These are phyloP conservation scores for Epinephelus coioides DNA, from an alignment of 2,797 vertebrate species.

Conservation along the genomic window DNA sequence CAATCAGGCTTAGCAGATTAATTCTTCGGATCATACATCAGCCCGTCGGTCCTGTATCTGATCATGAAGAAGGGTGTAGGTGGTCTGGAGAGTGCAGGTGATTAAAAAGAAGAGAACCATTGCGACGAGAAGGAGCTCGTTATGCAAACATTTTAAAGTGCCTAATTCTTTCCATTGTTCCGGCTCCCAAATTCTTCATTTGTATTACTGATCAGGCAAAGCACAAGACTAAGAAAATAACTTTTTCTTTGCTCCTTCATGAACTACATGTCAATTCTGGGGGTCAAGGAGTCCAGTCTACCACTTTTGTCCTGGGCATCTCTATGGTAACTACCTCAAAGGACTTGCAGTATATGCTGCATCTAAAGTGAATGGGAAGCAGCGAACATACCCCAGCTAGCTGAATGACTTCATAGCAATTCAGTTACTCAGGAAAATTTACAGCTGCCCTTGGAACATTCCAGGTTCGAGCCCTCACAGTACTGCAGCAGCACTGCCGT, in stretches of 20 bases:
- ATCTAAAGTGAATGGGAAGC: conserved; percentile 67
- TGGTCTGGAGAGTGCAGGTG: conserved; percentile 90
- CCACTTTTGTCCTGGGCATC: conserved; percentile 74
- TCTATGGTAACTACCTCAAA: conserved; percentile 83
- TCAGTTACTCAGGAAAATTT: conserved; percentile 72
- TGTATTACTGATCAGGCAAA: conserved; percentile 77
- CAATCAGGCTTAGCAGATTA: conserved; percentile 89
- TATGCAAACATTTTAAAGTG: conserved; percentile 89
- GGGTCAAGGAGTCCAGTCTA: conserved; percentile 80
- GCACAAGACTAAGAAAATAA: conserved; percentile 59
- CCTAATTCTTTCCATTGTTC: conserved; percentile 85
- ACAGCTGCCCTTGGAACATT: conserved; percentile 71
- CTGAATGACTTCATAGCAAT: conserved; percentile 76
- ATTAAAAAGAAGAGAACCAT: conserved; percentile 86
- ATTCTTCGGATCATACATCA: conserved; percentile 85
- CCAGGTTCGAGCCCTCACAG: conserved; percentile 31
- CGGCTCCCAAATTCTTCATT: conserved; percentile 81
- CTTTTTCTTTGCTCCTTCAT: conserved; percentile 69
- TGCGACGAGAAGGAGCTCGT: conserved; percentile 82
- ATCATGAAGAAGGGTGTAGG: conserved; percentile 90
- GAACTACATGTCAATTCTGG: conserved; percentile 76
- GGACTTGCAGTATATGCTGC: conserved; percentile 54
- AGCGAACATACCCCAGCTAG: conserved; percentile 53
- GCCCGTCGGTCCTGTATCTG: conserved; percentile 83
- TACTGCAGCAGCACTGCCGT: conserved; percentile 4